Conservation (phyloP, 1,140 invertebrate genomes). For the Tetramorium simillimum region DNA sequence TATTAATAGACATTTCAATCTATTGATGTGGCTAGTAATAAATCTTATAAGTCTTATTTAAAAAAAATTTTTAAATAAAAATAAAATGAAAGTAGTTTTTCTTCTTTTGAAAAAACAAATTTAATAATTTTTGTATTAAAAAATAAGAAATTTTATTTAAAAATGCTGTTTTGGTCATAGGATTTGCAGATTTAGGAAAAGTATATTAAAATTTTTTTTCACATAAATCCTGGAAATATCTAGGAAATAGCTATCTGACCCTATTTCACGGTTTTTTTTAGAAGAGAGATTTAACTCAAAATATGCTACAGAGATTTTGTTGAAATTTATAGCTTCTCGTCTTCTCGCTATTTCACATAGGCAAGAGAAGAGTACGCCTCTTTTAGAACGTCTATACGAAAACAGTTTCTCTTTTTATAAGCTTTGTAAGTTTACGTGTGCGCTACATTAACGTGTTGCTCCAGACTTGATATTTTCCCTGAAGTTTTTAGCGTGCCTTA, state of each 20-base stretch:
- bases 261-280: not conserved
- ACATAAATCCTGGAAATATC: not conserved
- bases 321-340: constrained; percentile 33
- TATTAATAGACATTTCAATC: not conserved
- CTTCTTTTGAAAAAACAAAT: not conserved
- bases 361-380: not conserved
- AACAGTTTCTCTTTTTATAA: not conserved
- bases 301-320: constrained; percentile 28
- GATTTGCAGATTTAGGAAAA: not conserved
- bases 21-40: not conserved
- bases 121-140: not conserved
- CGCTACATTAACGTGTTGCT: constrained; percentile 6
- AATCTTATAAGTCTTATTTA: not conserved
- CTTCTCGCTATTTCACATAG: not conserved
- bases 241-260: not conserved
- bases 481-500: not conserved
- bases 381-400: not conserved
- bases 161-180: not conserved
- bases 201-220: not conserved
- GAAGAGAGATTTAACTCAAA: not conserved
- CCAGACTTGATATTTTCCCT: not conserved
- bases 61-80: not conserved
- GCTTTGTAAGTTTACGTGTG: constrained; percentile 20
- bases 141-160: not conserved
- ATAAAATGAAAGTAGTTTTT: not conserved